phyloP scores from a whole-genome alignment of 2,888 invertebrate species.

The Gonocerus acuteangulatus region DNA sequence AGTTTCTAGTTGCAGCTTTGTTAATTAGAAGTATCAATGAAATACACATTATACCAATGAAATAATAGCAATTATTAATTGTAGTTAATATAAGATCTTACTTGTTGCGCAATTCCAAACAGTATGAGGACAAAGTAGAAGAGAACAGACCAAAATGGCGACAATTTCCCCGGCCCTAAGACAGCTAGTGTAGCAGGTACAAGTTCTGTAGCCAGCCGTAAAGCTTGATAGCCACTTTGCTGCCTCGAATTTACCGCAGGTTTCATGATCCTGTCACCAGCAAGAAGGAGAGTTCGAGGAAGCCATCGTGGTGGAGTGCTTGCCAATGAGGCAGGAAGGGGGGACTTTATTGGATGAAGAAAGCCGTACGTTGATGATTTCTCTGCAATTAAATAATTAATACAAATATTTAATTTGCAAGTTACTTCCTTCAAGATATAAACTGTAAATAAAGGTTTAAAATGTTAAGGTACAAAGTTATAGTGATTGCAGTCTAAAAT shows the following conservation, averaged over 20 bases:
- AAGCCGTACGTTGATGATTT: conserved; percentile 62
- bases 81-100: conserved; percentile 37
- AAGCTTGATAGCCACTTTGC: conserved; percentile 58
- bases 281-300: conserved; percentile 61
- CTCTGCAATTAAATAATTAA: conserved; percentile 50
- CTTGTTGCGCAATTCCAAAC: conserved; percentile 80
- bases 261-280: conserved; percentile 59
- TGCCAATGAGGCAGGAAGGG: conserved; percentile 53
- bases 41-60: no score
- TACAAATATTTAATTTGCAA: no score
- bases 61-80: no score
- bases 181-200: conserved; percentile 77
- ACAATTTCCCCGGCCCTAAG: conserved; percentile 64
- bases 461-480: no score
- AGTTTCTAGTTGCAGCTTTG: no score
- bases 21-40: no score
- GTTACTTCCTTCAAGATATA: no score
- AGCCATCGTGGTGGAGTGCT: conserved; percentile 58
- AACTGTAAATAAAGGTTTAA: no score
- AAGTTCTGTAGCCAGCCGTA: conserved; percentile 81
- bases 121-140: conserved; percentile 77
- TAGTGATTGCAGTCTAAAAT: no score
- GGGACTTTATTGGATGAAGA: conserved; percentile 53
- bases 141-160: conserved; percentile 81
- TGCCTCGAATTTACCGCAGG: conserved; percentile 48